phyloP scores from a whole-genome alignment of 2,888 invertebrate species.

The Eupelmus urozonus region DNA sequence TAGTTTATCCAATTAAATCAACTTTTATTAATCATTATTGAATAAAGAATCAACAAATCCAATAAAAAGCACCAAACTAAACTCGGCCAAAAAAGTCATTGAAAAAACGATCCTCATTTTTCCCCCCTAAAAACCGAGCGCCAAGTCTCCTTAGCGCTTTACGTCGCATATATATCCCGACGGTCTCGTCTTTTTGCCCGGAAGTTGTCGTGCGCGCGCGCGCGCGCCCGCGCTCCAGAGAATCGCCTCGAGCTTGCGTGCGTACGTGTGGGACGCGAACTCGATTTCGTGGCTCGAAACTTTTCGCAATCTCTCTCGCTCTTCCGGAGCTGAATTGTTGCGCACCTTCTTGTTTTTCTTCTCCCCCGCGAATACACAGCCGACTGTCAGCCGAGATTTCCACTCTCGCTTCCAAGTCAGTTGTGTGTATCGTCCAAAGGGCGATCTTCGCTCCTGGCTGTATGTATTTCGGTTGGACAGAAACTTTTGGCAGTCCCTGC shows the following conservation, averaged over 20 bases:
- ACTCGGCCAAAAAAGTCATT: too few relatives aligned
- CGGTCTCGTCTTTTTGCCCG: conserved; percentile 13
- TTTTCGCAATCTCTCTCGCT: conserved; percentile 56
- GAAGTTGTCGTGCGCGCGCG: conserved; percentile 42
- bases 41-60: too few relatives aligned
- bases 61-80: too few relatives aligned
- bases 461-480: conserved; percentile 2
- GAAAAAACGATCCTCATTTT: too few relatives aligned
- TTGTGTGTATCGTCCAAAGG: conserved; percentile 19
- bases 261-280: conserved; percentile 35
- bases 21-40: too few relatives aligned
- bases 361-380: not conserved
- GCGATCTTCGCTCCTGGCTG: not conserved
- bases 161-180: conserved; percentile 50
- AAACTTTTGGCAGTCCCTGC: conserved; percentile 17
- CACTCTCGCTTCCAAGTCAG: conserved; percentile 42
- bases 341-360: not conserved
- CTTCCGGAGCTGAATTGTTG: not conserved
- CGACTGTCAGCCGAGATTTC: conserved; percentile 18
- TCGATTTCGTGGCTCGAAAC: conserved; percentile 57
- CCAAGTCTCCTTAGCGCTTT: conserved; percentile 39
- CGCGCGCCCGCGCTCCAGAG: not conserved
- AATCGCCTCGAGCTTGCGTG: conserved; percentile 2
- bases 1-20: too few relatives aligned
- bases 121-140: too few relatives aligned